phyloP scores from a whole-genome alignment of 2,113 vertebrate genomes.

The Irena cyanogastra region DNA sequence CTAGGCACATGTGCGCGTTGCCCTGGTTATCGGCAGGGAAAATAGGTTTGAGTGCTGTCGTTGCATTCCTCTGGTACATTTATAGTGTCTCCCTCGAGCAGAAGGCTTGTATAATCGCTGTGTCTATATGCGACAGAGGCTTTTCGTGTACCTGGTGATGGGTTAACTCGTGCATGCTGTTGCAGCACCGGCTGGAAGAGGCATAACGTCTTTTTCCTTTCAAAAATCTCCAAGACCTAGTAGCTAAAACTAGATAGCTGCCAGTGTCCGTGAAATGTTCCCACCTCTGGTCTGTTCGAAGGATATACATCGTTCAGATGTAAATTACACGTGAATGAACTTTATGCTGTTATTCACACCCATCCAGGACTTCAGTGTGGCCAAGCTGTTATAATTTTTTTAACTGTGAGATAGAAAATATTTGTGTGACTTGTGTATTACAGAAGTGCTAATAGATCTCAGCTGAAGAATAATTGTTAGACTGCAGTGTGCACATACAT shows the following conservation, averaged over 20 bases:
- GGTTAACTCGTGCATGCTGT: background rate
- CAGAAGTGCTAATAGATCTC: background rate
- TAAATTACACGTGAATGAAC: background rate
- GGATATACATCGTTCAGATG: background rate
- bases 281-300: background rate
- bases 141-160: constrained; percentile 36
- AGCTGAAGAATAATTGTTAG: background rate
- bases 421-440: background rate
- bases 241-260: background rate
- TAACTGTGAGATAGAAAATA: background rate
- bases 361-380: background rate
- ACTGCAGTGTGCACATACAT: background rate
- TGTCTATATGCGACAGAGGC: background rate
- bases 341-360: background rate
- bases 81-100: constrained; percentile 27
- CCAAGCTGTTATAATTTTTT: background rate
- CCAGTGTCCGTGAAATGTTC: background rate
- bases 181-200: background rate
- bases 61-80: constrained; percentile 37
- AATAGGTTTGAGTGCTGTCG: background rate
- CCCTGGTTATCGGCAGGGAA: constrained; percentile 25
- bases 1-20: constrained; percentile 26
- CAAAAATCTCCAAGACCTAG: background rate
- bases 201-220: background rate
- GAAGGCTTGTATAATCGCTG: constrained; percentile 19